Percentiles rank a stretch among this genome's conserved stretches.
phyloP scores from a whole-genome alignment of 1,140 invertebrate genomes.

The Stenopsyche tienmushanensis region DNA sequence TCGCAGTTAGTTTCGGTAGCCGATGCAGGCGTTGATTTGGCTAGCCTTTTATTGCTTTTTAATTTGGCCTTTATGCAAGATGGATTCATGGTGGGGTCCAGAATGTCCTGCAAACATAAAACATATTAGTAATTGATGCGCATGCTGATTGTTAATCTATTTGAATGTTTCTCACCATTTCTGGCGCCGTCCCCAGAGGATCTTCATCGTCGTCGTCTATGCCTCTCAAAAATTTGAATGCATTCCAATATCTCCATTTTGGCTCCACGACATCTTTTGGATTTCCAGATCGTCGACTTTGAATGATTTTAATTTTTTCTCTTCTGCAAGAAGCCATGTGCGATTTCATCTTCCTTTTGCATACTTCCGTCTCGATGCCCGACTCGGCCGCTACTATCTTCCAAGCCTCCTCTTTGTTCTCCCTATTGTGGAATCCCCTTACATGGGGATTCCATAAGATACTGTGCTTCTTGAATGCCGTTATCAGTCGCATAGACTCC shows the following conservation, averaged over 20 bases:
- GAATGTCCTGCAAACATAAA: conserved; percentile 10
- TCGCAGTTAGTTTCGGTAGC: too few species aligned
- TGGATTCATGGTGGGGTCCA: conserved; percentile 2
- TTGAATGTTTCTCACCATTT: conserved; percentile 19
- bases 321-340: conserved; percentile 31
- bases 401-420: conserved; percentile 33
- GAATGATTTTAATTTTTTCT: conserved; percentile 26
- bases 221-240: conserved; percentile 34
- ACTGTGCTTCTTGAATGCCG: conserved; percentile 25
- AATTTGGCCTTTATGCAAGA: not conserved
- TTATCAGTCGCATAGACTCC: conserved; percentile 29
- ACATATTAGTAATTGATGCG: not conserved
- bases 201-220: conserved; percentile 34
- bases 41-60: not conserved
- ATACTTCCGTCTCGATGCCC: conserved; percentile 19
- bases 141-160: not conserved
- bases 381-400: conserved; percentile 11
- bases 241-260: conserved; percentile 39
- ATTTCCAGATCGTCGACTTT: conserved; percentile 23
- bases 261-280: conserved; percentile 18
- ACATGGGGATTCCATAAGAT: conserved; percentile 29
- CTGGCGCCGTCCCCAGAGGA: conserved; percentile 35
- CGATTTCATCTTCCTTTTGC: conserved; percentile 37
- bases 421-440: conserved; percentile 10
- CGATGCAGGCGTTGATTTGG: not conserved